Base-by-base conservation (phyloP, 2,888 invertebrate species). In the Ypsolopha sequella region DNA sequence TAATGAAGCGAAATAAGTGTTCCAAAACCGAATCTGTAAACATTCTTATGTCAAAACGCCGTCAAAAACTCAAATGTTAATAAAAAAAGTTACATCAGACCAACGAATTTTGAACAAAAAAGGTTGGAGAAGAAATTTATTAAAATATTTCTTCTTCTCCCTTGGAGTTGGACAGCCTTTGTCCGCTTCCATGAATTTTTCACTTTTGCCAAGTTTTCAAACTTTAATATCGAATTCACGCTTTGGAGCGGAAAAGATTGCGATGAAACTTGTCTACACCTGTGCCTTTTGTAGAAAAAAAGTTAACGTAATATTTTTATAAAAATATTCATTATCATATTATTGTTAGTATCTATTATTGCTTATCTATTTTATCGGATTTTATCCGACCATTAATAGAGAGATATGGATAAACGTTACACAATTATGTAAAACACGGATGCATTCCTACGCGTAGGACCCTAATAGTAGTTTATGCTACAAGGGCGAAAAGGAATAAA, bases 41-140 rank as follows among this genome's bases (percentile, higher is more conserved):
- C 24, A 24, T 24, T 24, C 24, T 24, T 24, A 24, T 24, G 24
- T 24, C 24, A 24, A 24, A 24, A 24, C 24, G 24, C 24, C 24
- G 43, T 14, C 6, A 68, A 67, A 68, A 64, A 63, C 24, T 24
- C 4, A 24, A 24, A 24, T 24, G 24, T 24, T 24, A 24, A 24
- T 24, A 24, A 24, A 24, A 65, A 67, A 66, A 64, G 60, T 64
- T 62, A 54, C 24, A 24, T 24, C 4, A 2, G 24, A 3, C 24
- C 54, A 60, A 66, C 64, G 64, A 63, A 65, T 63, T 58, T 53
- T 60, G 59, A 61, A 60, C 61, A 62, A 62, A 62, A 63, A 63
- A 63, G 62, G 63, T 60, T 63, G 56, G 60, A 9, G 38, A 14
- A 46, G 61, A 58, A 68, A 70, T 73, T 76, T 73, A 73, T 71